Evolutionary conservation across 2,113 vertebrate species (phyloP), one percentile per base, ranked within the genome.

Genomic region (Hystrix cristata): DNA sequence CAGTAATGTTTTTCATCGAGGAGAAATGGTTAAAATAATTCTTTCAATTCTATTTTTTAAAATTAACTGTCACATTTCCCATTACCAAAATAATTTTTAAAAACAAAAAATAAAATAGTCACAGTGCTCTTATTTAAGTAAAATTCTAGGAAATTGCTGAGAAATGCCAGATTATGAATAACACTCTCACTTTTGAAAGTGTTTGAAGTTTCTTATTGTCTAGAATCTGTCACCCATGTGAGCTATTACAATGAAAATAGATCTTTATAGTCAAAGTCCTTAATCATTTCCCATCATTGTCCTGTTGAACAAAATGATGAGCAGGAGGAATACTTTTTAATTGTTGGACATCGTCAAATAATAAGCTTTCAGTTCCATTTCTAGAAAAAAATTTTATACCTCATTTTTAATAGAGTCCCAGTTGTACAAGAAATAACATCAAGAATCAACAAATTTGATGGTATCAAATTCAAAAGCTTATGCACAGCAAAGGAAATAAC

Each of bases 41-140:
- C 15, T 86, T 93, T 91, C 90, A 85, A 74, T 93, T 95, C 16
- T 2, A 0, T 60, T 51, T 51, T 88, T 81, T 96, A 23, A 59
- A 87, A 90, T 64, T 67, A 86, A 86, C 5, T 85, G 14, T 59
- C 38, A 79, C 27, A 84, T 55, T 71, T 69, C 79, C 53, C 4
- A 67, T 88, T 81, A 59, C 31, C 18, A 76, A 64, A 90, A 90
- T 51, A 67, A 43, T 53, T 7, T 5, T 48, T 51, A 55, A 91
- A 69, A n/a, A 3, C 1, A 18, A 21, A 67, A 59, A 59, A 27
- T 10, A 59, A 94, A 79, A 18, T 3, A 43, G 7, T 43, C 25
- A 64, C 0, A 64, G 18, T 57, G 3, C 11, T 72, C 80, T 7
- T 60, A 2, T 64, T 79, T 62, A 80, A 72, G 43, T 83, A 55